A percentile compares a stretch with the other conserved stretches of the same genome.
Conservation (phyloP, 2,888 invertebrate species). For the Lithosia quadra region DNA sequence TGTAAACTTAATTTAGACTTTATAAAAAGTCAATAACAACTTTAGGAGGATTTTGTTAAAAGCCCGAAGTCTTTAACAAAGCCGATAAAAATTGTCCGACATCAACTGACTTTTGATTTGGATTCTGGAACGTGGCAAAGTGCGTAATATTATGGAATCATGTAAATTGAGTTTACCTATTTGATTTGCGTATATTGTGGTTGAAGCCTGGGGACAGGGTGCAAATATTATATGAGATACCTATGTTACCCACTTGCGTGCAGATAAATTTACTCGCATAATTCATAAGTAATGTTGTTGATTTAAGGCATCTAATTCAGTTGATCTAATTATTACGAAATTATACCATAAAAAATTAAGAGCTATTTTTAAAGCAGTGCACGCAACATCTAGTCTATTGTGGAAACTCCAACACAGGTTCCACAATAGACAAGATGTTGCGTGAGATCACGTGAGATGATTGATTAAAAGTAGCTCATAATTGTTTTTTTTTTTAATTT, state of each 20-base stretch:
- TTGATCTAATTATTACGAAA: too few species aligned
- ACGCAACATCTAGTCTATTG: too few species aligned
- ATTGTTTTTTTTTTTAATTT: too few species aligned
- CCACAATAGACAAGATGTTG: too few species aligned
- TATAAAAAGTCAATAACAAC: not conserved
- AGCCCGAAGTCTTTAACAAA: not conserved
- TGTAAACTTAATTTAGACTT: conserved; percentile 9
- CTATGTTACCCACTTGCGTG: conserved; percentile 15
- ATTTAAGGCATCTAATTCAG: too few species aligned
- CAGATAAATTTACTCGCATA: not conserved
- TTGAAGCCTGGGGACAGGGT: conserved; percentile 20
- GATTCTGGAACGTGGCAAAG: conserved; percentile 21
- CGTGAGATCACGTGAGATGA: too few species aligned
- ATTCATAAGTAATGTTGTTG: too few species aligned
- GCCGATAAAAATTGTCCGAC: conserved; percentile 19
- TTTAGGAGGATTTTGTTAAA: conserved; percentile 1
- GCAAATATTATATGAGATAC: not conserved
- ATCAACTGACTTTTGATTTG: conserved; percentile 5
- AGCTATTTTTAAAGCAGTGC: too few species aligned
- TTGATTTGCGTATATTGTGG: conserved; percentile 49
- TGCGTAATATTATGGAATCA: conserved; percentile 40
- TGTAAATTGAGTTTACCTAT: conserved; percentile 52
- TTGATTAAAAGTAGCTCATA: too few species aligned
- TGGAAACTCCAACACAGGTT: too few species aligned
- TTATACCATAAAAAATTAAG: too few species aligned